Evolutionary conservation across 2,888 invertebrate genomes (phyloP).

Genomic region (Dynastes maya): DNA sequence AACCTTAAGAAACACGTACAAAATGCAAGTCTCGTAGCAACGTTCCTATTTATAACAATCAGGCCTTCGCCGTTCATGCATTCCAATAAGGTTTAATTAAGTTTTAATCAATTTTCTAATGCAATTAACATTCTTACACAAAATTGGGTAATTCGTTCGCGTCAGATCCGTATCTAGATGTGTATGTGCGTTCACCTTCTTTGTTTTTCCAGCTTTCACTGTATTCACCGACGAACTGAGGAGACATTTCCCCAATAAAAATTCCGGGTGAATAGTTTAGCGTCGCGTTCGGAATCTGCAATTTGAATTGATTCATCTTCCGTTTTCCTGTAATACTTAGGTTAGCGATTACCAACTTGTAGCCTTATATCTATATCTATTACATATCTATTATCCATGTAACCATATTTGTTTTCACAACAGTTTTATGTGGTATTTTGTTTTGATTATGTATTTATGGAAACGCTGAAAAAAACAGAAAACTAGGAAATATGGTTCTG

Average conservation of each 20-base stretch:
- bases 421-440: too few relatives aligned
- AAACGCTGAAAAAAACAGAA: too few relatives aligned
- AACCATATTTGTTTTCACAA: too few relatives aligned
- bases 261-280: background rate
- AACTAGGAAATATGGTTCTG: too few relatives aligned
- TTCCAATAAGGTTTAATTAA: background rate
- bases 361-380: too few relatives aligned
- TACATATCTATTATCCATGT: too few relatives aligned
- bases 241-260: background rate
- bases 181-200: too few relatives aligned
- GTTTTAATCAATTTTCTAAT: slow-evolving; percentile 21
- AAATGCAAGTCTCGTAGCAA: too few relatives aligned
- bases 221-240: background rate
- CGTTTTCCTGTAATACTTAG: background rate
- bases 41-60: slow-evolving; percentile 12
- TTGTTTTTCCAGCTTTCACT: slow-evolving; percentile 20
- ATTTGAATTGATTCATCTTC: slow-evolving; percentile 10
- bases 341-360: too few relatives aligned
- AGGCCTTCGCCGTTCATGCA: background rate
- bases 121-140: slow-evolving; percentile 22
- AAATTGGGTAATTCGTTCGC: slow-evolving; percentile 2
- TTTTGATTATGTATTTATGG: too few relatives aligned
- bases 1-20: too few relatives aligned
- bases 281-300: background rate
- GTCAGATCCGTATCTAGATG: background rate